Evolutionary conservation across 2,888 invertebrate genomes (phyloP).

Genomic region (Latheticus oryzae): DNA sequence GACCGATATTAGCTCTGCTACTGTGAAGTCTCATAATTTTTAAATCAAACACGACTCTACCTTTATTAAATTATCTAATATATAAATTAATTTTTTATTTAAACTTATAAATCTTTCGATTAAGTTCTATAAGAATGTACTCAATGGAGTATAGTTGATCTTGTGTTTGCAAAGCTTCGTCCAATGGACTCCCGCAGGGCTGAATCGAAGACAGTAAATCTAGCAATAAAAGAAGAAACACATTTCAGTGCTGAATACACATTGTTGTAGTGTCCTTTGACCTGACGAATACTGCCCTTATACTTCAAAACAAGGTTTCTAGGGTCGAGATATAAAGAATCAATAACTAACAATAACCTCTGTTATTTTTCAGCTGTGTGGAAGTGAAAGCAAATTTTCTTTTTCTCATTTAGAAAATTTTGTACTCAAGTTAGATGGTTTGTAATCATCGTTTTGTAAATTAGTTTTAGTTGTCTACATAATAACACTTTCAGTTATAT

Average conservation of each 20-base stretch:
- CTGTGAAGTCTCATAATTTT: conserved; percentile 24
- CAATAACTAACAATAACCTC: conserved; percentile 37
- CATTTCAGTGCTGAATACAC: conserved; percentile 53
- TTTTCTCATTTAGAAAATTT: no score
- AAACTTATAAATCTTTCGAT: conserved; percentile 34
- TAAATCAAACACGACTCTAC: conserved; percentile 8
- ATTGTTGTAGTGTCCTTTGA: conserved; percentile 43
- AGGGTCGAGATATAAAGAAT: conserved; percentile 25
- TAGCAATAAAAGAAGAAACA: conserved; percentile 54
- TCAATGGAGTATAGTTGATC: conserved; percentile 36
- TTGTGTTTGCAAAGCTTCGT: conserved; percentile 28
- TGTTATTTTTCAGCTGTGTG: no score
- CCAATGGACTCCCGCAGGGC: conserved; percentile 28
- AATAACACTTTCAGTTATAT: no score
- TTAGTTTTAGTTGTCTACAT: no score
- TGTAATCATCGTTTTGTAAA: no score
- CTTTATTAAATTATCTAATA: conserved; percentile 31
- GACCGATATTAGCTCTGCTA: conserved; percentile 20
- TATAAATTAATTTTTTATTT: no score
- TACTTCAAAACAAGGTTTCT: conserved; percentile 15
- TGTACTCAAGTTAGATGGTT: no score
- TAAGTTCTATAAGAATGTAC: conserved; percentile 17
- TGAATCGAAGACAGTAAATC: conserved; percentile 47
- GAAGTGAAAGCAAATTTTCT: no score
- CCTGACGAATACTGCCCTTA: conserved; percentile 34